Evolutionary conservation across 2,113 vertebrate genomes (phyloP).

Genomic region (Toxotes jaculatrix): DNA sequence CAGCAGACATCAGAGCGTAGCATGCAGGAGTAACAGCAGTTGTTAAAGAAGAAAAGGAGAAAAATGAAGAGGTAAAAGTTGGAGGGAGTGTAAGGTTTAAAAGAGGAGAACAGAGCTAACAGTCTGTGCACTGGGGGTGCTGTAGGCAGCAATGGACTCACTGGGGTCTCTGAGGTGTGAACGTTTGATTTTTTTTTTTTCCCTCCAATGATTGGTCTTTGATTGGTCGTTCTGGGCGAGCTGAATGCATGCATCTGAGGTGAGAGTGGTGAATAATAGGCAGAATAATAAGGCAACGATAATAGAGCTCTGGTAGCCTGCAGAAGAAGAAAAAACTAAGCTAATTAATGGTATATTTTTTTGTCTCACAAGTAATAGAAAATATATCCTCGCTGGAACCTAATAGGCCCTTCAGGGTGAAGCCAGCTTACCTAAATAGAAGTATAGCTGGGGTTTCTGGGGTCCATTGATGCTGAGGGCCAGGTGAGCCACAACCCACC

Average conservation of each 20-base stretch:
- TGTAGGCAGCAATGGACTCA: constrained; percentile 12
- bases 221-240: constrained; percentile 25
- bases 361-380: constrained; percentile 14
- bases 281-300: constrained; percentile 22
- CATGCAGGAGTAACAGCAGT: too few species aligned
- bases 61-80: too few species aligned
- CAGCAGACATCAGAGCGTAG: too few species aligned
- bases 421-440: background rate
- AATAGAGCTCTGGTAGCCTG: constrained; percentile 11
- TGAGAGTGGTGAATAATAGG: constrained; percentile 31
- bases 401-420: constrained; percentile 2
- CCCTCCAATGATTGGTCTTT: constrained; percentile 19
- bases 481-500: constrained; percentile 16
- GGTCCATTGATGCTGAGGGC: background rate
- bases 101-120: constrained; percentile 6
- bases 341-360: background rate
- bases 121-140: background rate
- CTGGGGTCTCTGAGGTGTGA: constrained; percentile 23
- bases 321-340: background rate
- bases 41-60: too few species aligned
- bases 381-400: constrained; percentile 10
- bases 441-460: constrained; percentile 12
- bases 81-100: background rate
- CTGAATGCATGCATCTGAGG: constrained; percentile 3
- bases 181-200: constrained; percentile 4